Base-by-base conservation (phyloP, 2,113 vertebrate genomes). In the Nothoprocta perdicaria region DNA sequence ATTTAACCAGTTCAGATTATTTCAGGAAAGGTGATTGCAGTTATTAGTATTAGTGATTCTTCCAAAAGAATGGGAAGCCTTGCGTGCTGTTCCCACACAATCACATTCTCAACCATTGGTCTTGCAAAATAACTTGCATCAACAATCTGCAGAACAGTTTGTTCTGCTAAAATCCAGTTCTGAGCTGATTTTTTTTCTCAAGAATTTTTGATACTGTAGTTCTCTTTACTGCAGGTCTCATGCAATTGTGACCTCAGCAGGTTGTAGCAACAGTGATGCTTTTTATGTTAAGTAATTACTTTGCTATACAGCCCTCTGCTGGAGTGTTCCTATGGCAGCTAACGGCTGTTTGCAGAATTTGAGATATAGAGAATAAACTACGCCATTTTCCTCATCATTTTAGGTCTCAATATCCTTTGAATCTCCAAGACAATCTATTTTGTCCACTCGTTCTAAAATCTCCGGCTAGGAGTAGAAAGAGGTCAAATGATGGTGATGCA, bases 1-100 rank as follows among this genome's bases (percentile, higher is more conserved):
- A 90, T 91, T 92, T 92, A 24, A 65, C 43, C 75, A 63, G 50
- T 79, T 89, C 86, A 75, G 67, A 95, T 93, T 82, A 82, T 86
- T 82, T 77, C 65, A 65, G 48, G 48, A 91, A 86, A 82, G 65
- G 63, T 86, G 65, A 63, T 63, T 86, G 80, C 52, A 71, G 12
- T 82, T 91, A 50, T 60, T 73, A 93, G 53, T 77, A 55, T 67
- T 88, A 90, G 66, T 82, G 76, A 78, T 57, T 94, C 73, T 92
- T 95, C 40, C 27, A 76, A 80, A 94, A 92, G 84, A 94, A 88
- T 90, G 84, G 63, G 63, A 68, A 87, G 67, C 58, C 52, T 75
- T 8, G 15, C 4, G 86, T 83, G 61, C 75, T 86, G 7, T 68
- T 35, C 31, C 14, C 43, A 79, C 11, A 40, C 38, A 81, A 71